These are phyloP conservation scores for Eubasilissa regina DNA, from an alignment of 1,140 invertebrate species.

Conservation along the genomic window DNA sequence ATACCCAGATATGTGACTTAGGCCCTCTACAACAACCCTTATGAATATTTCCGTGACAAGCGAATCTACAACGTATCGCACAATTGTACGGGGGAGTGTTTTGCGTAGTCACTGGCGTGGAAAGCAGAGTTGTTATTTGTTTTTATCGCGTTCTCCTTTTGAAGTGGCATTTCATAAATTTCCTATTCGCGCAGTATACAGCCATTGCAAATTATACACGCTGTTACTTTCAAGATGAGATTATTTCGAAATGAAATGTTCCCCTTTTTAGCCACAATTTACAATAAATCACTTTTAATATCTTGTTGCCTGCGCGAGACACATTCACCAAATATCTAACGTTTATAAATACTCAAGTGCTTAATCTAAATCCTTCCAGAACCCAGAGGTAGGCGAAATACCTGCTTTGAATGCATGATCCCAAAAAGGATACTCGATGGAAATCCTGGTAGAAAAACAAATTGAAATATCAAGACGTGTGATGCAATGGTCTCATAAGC, in stretches of 20 bases:
- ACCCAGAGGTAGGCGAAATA: too few species aligned
- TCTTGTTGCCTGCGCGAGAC: too few species aligned
- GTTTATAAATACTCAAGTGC: too few species aligned
- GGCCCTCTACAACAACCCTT: background rate
- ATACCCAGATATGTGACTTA: slow-evolving; percentile 6
- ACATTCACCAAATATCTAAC: too few species aligned
- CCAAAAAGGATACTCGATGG: too few species aligned
- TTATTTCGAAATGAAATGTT: slow-evolving; percentile 30
- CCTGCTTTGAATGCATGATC: too few species aligned
- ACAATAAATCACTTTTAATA: too few species aligned
- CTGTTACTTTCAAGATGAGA: slow-evolving; percentile 27
- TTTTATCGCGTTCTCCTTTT: slow-evolving; percentile 28
- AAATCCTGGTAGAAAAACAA: too few species aligned
- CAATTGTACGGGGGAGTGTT: slow-evolving; percentile 4
- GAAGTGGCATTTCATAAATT: slow-evolving; percentile 35
- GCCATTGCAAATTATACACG: slow-evolving; percentile 33
- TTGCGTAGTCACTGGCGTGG: slow-evolving; percentile 4
- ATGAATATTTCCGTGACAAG: slow-evolving; percentile 35
- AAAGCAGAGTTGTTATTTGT: slow-evolving; percentile 31
- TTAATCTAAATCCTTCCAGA: too few species aligned
- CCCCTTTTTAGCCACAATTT: background rate
- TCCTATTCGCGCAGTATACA: slow-evolving; percentile 33
- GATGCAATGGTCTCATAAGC: too few species aligned
- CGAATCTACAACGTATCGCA: slow-evolving; percentile 2
- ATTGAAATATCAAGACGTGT: too few species aligned